These are phyloP conservation scores for Galeruca laticollis DNA, from an alignment of 2,888 invertebrate genomes.

Conservation along the genomic window DNA sequence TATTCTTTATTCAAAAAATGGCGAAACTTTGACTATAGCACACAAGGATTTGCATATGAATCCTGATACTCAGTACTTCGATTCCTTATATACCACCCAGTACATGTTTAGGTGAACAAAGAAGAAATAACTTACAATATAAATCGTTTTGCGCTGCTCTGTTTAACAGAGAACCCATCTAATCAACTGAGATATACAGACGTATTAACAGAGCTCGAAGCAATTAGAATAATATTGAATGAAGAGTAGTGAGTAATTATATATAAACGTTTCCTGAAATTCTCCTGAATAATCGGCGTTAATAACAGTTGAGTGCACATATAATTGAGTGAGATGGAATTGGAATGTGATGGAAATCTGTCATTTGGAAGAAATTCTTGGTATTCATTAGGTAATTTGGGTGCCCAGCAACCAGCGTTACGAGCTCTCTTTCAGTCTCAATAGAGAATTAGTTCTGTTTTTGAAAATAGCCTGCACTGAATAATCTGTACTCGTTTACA, in stretches of 20 bases:
- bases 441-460: constrained; percentile 39
- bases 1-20: too few species aligned
- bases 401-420: constrained; percentile 23
- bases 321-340: constrained; percentile 27
- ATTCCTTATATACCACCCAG: too few species aligned
- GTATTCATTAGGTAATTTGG: constrained; percentile 29
- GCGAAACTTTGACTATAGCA: too few species aligned
- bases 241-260: neutral
- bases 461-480: constrained; percentile 35
- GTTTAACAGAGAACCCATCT: neutral
- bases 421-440: constrained; percentile 11
- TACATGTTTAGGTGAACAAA: too few species aligned
- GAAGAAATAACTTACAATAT: too few species aligned
- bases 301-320: constrained; percentile 10
- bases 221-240: neutral
- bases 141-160: too few species aligned
- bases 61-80: too few species aligned
- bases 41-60: too few species aligned
- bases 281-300: neutral
- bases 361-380: constrained; percentile 18
- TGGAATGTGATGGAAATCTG: constrained; percentile 10
- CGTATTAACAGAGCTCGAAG: neutral
- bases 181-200: neutral
- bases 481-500: constrained; percentile 42
- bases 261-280: neutral